Evolutionary conservation across 2,113 vertebrate species (phyloP).

Genomic region (Pavo muticus): DNA sequence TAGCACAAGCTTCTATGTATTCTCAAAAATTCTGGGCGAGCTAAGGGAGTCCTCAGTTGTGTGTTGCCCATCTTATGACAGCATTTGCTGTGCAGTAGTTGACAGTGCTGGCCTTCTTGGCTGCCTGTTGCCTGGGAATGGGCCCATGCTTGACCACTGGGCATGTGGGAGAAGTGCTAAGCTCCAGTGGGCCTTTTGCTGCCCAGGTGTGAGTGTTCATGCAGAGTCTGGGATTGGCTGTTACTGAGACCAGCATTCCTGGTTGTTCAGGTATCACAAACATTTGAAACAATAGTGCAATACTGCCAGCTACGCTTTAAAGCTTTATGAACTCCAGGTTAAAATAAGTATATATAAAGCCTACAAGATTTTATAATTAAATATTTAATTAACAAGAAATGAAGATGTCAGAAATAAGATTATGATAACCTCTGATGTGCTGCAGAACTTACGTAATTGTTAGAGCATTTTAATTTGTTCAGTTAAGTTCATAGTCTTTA

Average conservation of each 20-base stretch:
- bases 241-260: neutral
- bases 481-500: neutral
- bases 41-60: neutral
- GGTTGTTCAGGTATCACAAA: neutral
- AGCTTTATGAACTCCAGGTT: neutral
- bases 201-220: neutral
- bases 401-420: neutral
- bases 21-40: neutral
- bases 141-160: accelerated
- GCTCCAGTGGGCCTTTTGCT: neutral
- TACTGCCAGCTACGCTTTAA: neutral
- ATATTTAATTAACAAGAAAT: neutral
- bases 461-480: slow-evolving; percentile 23
- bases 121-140: neutral
- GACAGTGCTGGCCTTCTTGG: neutral
- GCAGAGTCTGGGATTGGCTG: neutral
- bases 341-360: neutral
- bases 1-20: neutral
- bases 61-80: neutral
- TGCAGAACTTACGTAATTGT: neutral
- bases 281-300: neutral
- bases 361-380: neutral
- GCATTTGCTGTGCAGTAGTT: neutral
- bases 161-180: neutral
- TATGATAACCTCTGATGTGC: neutral